These are phyloP conservation scores for Melanocharis versteri DNA, from an alignment of 2,113 vertebrate species.

Conservation along the genomic window DNA sequence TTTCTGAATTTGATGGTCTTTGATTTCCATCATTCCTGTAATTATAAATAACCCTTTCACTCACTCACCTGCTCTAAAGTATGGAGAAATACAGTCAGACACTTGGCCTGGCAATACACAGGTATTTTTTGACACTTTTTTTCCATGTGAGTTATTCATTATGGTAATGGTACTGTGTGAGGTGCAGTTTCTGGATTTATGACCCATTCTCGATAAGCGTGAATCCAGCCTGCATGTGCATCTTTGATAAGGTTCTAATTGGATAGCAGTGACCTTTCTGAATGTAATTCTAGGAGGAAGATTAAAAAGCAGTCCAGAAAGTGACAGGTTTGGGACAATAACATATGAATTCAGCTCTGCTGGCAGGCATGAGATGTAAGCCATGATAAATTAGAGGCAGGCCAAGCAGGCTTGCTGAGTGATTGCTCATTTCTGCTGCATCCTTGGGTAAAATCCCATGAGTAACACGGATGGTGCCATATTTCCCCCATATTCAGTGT, in stretches of 20 bases:
- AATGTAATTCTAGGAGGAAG: conserved; percentile 80
- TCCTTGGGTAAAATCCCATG: conserved; percentile 69
- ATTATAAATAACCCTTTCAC: background rate
- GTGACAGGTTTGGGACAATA: conserved; percentile 83
- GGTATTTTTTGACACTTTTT: conserved; percentile 61
- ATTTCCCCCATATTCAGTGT: background rate
- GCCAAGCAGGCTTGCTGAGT: conserved; percentile 58
- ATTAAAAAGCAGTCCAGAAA: conserved; percentile 82
- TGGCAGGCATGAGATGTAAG: conserved; percentile 80
- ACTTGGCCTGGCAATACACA: conserved; percentile 30
- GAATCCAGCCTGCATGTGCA: conserved; percentile 77
- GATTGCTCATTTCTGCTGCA: conserved; percentile 73
- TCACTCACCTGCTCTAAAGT: background rate
- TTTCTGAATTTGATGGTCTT: background rate
- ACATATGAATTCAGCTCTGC: conserved; percentile 75
- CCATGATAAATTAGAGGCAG: conserved; percentile 79
- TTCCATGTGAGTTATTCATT: conserved; percentile 67
- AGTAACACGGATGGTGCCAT: background rate
- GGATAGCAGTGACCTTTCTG: conserved; percentile 83
- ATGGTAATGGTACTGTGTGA: conserved; percentile 71
- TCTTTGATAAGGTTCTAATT: conserved; percentile 88
- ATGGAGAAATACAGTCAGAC: conserved; percentile 4
- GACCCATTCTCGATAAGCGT: conserved; percentile 73
- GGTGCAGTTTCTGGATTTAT: conserved; percentile 79
- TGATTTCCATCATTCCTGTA: background rate